phyloP scores from a whole-genome alignment of 2,888 invertebrate genomes.

The Phortica okadai region DNA sequence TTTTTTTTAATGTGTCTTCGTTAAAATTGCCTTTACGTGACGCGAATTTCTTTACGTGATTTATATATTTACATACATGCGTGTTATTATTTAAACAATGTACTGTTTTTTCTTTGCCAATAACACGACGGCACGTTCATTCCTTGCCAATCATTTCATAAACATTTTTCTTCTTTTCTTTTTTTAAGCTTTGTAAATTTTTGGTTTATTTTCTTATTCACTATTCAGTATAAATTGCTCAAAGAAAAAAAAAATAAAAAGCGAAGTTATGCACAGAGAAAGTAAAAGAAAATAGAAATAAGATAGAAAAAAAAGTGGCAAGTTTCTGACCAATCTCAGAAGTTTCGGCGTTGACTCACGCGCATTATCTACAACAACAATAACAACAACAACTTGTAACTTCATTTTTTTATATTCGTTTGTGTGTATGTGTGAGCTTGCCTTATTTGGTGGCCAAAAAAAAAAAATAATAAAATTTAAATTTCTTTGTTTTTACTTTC shows the following conservation, averaged over 20 bases:
- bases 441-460: conserved; percentile 12
- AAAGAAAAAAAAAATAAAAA: conserved; percentile 48
- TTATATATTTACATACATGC: conserved; percentile 2
- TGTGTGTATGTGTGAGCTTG: background rate
- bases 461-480: conserved; percentile 10
- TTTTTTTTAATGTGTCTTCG: conserved; percentile 14
- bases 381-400: background rate
- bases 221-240: conserved; percentile 50
- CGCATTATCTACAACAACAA: background rate
- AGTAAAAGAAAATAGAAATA: conserved; percentile 65
- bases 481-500: conserved; percentile 32
- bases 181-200: conserved; percentile 36
- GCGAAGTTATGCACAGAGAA: conserved; percentile 61
- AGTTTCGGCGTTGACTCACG: background rate
- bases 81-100: background rate
- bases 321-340: conserved; percentile 33
- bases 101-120: conserved; percentile 17
- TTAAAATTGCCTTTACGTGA: conserved; percentile 24
- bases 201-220: conserved; percentile 50
- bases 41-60: conserved; percentile 8
- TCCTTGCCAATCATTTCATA: conserved; percentile 30
- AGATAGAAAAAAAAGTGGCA: conserved; percentile 52
- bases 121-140: background rate
- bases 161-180: conserved; percentile 53
- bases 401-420: background rate